phyloP scores from a whole-genome alignment of 2,113 vertebrate genomes.

The Neotragus moschatus region DNA sequence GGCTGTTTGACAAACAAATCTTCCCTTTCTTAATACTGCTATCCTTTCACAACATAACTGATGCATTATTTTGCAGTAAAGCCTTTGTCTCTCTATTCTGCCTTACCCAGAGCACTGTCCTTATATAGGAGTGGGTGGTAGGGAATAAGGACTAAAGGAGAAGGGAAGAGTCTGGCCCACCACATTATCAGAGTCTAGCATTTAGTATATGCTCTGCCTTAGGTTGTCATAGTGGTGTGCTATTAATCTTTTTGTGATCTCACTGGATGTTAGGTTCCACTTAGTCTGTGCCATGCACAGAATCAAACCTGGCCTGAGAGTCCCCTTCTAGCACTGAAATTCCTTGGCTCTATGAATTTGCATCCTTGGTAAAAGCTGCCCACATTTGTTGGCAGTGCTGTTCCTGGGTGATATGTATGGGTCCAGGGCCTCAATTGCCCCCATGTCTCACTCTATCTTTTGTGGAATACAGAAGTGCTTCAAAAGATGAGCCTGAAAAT shows the following conservation, averaged over 20 bases:
- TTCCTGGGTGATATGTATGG: rapidly evolving
- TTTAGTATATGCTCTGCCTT: neutral
- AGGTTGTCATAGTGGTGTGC: neutral
- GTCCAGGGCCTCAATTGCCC: neutral
- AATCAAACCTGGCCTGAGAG: neutral
- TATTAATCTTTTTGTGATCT: neutral
- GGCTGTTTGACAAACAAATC: neutral
- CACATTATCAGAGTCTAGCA: no score
- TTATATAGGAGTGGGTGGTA: neutral
- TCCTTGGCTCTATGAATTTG: neutral
- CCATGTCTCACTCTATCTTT: neutral
- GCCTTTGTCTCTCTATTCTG: neutral
- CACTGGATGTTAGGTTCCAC: neutral
- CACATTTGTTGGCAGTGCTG: neutral
- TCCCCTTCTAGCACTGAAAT: rapidly evolving
- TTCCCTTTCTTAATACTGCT: neutral
- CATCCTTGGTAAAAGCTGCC: neutral
- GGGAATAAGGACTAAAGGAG: neutral
- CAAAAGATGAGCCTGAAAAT: neutral
- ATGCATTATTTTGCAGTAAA: neutral
- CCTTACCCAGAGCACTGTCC: neutral
- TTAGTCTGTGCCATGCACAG: neutral
- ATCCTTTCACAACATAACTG: neutral
- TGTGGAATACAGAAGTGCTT: no score
- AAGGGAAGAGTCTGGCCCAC: neutral